Evolutionary conservation across 2,888 invertebrate genomes (phyloP), one percentile per base, ranked within the genome.

Genomic region (Parnassius mnemosyne): DNA sequence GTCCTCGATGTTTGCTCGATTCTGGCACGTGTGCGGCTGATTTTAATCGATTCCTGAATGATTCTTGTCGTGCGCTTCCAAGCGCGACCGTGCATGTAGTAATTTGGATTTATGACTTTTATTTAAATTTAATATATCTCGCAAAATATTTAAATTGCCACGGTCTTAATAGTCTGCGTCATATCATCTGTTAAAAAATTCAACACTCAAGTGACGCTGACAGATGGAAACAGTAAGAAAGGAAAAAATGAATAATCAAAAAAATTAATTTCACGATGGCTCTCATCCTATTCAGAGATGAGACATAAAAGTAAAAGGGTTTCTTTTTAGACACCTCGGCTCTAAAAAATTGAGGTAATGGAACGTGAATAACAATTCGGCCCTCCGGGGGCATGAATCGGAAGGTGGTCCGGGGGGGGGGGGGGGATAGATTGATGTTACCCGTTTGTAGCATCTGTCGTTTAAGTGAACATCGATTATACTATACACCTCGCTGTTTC

Each of bases 311-410:
- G 84, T 82, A 80, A 85, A 89, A 88, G 88, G 88, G 89, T 88
- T 87, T 78, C 85, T 83, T 87, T 87, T 84, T 83, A 86, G 84
- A 78, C 84, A 86, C 81, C 83, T 85, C 80, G 80, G 77, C 77
- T 84, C 85, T 87, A 89, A 90, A 90, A 89, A 90, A 90, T 84
- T 89, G 89, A 89, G 85, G 89, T 89, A 89, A 88, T 90, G 89
- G 88, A 85, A 89, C 85, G 88, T 87, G 89, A 89, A 90, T 90
- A 89, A 89, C 89, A 89, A 90, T 89, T 89, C 84, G 81, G 73
- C 72, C 71, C 71, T 70, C 66, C 55, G 79, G 79, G 80, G 73
- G 72, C 69, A 68, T 67, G 72, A 68, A 65, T 65, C 65, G 70
- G 67, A 66, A 67, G 70, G 70, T 69, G 67, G 70, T 66, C 69